Conservation (phyloP, 1,140 invertebrate species). For the Bemisia tabaci region DNA sequence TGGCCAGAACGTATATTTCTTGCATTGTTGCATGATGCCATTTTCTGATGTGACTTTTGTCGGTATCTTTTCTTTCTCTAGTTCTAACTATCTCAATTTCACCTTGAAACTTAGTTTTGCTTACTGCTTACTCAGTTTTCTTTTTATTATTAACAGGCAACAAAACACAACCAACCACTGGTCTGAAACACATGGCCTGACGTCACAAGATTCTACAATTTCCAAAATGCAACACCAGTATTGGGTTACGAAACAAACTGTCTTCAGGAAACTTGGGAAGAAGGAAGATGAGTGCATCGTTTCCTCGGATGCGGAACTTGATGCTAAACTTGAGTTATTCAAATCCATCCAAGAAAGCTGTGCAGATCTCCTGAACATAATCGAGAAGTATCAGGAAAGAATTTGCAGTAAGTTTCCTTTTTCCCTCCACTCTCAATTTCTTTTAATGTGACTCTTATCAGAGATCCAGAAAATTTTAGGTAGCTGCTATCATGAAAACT, state of each 20-base stretch:
- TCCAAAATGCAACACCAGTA: slow-evolving; percentile 89
- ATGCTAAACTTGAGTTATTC: slow-evolving; percentile 94
- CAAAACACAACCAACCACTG: neutral
- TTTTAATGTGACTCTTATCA: no score
- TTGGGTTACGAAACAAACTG: slow-evolving; percentile 95
- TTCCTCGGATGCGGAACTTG: slow-evolving; percentile 88
- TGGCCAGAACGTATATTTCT: no score
- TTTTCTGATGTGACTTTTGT: no score
- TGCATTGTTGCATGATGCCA: no score
- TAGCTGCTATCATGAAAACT: no score
- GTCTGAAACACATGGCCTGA: neutral
- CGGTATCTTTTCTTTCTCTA: no score
- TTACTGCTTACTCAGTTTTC: no score
- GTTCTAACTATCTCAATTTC: no score
- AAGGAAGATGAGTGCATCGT: slow-evolving; percentile 97
- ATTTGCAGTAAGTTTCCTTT: slow-evolving; percentile 52
- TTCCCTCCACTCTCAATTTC: neutral
- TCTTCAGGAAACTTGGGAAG: slow-evolving; percentile 85
- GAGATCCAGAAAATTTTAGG: no score
- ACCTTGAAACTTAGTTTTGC: no score
- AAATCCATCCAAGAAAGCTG: slow-evolving; percentile 89
- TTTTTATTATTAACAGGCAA: neutral
- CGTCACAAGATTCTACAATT: slow-evolving; percentile 36
- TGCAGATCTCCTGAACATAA: slow-evolving; percentile 69
- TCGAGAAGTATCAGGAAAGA: slow-evolving; percentile 89